Base-by-base conservation (phyloP, 2,113 vertebrate species). In the Seriola aureovittata region DNA sequence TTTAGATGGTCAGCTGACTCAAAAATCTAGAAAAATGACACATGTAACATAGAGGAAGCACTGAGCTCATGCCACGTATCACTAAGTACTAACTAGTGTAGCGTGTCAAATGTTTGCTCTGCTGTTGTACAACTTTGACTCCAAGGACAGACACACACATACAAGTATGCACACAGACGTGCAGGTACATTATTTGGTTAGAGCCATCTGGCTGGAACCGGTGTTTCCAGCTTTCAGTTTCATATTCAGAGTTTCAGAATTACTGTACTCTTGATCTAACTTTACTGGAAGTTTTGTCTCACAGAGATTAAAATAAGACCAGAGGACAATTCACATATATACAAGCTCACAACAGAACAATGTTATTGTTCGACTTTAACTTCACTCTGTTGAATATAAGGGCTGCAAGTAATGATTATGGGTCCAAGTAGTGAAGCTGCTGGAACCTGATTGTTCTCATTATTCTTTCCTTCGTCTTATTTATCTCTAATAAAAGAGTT, bases 101-200 rank as follows among this genome's bases (percentile, higher is more conserved):
- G 65, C 52, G 6, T 44, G 59, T 23, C 38, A 21, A 13, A 29
- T 64, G 25, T 82, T 78, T 86, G 58, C 50, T 52, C 48, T 66
- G 3, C 23, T 12, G 25, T 13, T 78, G 32, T 13, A 65, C 55
- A 67, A 0, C 21, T 23, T 1, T 11, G 32, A 13, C 32, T 34
- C 34, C 58, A 57, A 70, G 74, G 73, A 66, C 79, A 65, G 2
- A 40, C 65, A 65, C 62, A 59, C 66, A 34, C 50, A 69, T 38
- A 50, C 38, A 66, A 36, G 34, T 36, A 6, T 14, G 60, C 36
- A 64, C 65, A 71, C 19, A 54, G 55, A 72, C 55, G 73, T 5
- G 21, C 77, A 88, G 81, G 69, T 81, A 72, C 8, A 55, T 29
- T 23, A 65, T 84, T 81, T 78, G 63, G 63, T 68, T 58, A 54